Base-by-base conservation (phyloP, 2,797 vertebrate genomes). In the Corythornis leucogaster region DNA sequence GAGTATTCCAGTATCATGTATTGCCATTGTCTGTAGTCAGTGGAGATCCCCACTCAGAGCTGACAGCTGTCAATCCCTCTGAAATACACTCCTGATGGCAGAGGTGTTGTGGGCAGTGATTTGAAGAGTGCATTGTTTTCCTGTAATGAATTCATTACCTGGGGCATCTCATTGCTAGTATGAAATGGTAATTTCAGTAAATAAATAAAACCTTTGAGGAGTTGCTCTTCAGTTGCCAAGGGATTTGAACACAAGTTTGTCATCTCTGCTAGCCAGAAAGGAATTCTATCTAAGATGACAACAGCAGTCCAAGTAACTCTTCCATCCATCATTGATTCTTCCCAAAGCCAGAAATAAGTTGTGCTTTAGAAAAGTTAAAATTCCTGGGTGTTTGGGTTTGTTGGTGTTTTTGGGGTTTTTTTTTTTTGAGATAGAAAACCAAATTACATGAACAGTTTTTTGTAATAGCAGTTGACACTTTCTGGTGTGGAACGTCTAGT, bases 121-220 rank as follows among this genome's bases (percentile, higher is more conserved):
- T 58, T 80, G 67, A 68, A 63, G 35, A 35, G 48, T 63, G 50
- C 64, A 53, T 55, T 59, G 19, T 51, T 84, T 73, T 22, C 64
- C 80, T 68, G 35, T 22, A 16, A 28, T 22, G 2, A 80, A 71
- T 78, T 78, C 33, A 5, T 92, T 94, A 59, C 79, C n/a, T 51
- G 33, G 38, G 51, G n/a, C 8, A 11, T 54, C 15, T 30, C 68
- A 17, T 18, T 78, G 38, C 74, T 64, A 13, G 58, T 90, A 24
- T 7, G 40, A 87, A 87, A 94, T 68, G 35, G 51, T 63, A 87
- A 90, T 90, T 84, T 69, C 51, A 81, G 78, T 70, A 85, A 92
- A 84, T 78, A 86, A 77, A 76, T 31, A 6, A 90, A 67, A 43
- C 50, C 40, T 20, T 80, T 4, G 17, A 55, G 62, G 70, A 89